Base-by-base conservation (phyloP, 37 sponge, comb jelly and placozoan genomes). In the Geodia barretti region DNA sequence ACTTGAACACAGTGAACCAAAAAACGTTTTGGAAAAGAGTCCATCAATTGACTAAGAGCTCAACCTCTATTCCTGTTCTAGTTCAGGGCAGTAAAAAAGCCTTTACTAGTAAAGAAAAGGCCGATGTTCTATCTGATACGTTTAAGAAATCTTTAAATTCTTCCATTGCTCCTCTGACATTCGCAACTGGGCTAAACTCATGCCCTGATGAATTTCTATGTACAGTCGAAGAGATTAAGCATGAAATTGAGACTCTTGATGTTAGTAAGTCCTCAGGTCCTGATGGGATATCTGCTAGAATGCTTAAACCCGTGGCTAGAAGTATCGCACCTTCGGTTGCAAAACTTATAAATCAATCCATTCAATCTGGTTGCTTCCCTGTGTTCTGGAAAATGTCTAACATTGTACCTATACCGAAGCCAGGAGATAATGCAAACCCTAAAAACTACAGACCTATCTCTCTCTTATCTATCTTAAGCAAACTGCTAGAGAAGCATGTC, bases 371-470 rank as follows among this genome's bases (percentile, higher is more conserved):
- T 36, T n/a, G 25, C 28, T 21, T 77, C 3, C 74, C 74, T 3
- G 30, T 4, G 25, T 54, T 47, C 9, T 73, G 74, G 74, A 73
- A 73, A 25, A 4, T 43, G 3, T 20, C 77, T 20, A 17, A 23
- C 17, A 41, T 76, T 20, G 40, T 33, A 21, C 78, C 78, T 9
- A 77, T 64, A 25, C 76, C 76, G 28, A 75, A 75, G 62, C 19
- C n/a, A 35, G 62, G 62, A 37, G 36, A 41, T 29, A 7, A 5
- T 31, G 25, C 60, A 20, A 35, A 63, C 23, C 66, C 78, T 8
- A 1, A 39, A 65, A 77, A 77, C 66, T 77, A 77, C 64, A 35
- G 78, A 77, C 78, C 78, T 4, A 77, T 77, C 17, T 77, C 66
- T 42, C 7, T 11, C 35, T 7, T 69, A 34, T 69, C 70, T 4